These are phyloP conservation scores for Notothenia rossii DNA, from an alignment of 2,113 vertebrate genomes.

Conservation along the genomic window DNA sequence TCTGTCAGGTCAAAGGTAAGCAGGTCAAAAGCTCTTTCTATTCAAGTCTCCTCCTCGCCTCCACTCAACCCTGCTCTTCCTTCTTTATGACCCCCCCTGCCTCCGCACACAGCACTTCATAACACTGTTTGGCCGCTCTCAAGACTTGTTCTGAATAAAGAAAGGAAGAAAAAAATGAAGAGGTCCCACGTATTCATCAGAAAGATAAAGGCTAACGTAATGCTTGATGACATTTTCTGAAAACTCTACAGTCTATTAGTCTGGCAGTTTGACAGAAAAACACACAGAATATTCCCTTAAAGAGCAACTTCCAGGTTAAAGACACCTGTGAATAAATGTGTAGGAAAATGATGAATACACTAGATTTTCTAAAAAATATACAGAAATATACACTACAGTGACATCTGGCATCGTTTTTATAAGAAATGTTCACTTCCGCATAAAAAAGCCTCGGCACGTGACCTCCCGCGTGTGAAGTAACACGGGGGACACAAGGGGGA, in stretches of 20 bases:
- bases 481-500: no score
- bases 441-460: no score
- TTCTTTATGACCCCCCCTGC: constrained; percentile 18
- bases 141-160: constrained; percentile 23
- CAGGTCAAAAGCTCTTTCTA: constrained; percentile 47
- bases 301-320: no score
- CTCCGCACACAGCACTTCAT: constrained; percentile 7
- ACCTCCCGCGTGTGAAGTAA: no score
- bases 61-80: constrained; percentile 34
- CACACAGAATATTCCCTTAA: neutral
- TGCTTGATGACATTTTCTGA: neutral
- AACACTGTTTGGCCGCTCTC: constrained; percentile 24
- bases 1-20: constrained; percentile 70
- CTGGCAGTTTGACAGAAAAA: neutral
- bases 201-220: constrained; percentile 16
- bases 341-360: no score
- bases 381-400: no score
- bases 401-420: no score
- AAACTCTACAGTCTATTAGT: neutral
- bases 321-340: no score
- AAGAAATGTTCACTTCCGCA: no score
- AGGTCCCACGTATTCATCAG: neutral
- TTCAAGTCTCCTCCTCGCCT: neutral
- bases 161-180: constrained; percentile 3
- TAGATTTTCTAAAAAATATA: no score